These are phyloP conservation scores for Rattus rattus DNA, from an alignment of 2,113 vertebrate species.

Conservation along the genomic window DNA sequence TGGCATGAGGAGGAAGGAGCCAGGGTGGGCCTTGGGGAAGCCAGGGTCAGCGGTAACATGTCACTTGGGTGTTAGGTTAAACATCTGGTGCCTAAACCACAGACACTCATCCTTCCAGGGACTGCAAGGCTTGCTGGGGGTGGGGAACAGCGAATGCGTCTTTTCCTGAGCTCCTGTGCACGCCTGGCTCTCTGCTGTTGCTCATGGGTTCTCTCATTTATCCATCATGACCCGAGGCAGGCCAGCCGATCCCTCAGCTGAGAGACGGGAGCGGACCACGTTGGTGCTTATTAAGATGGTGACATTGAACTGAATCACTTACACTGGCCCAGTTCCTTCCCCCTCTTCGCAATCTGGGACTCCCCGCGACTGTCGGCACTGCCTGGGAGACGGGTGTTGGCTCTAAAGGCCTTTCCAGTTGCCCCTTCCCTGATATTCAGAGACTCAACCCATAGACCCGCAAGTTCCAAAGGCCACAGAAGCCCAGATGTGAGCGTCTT, in stretches of 20 bases:
- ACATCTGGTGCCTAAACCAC: neutral
- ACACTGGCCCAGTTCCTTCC: neutral
- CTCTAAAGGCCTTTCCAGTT: neutral
- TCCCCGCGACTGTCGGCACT: neutral
- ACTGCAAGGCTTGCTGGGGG: neutral
- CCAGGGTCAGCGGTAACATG: neutral
- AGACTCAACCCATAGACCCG: neutral
- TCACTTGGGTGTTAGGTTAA: neutral
- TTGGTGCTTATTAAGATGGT: neutral
- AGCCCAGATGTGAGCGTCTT: neutral
- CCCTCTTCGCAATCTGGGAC: neutral
- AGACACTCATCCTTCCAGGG: neutral
- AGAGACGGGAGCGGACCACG: neutral
- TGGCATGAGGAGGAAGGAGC: neutral
- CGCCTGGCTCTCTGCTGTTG: neutral
- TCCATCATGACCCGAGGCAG: neutral
- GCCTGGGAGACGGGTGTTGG: neutral
- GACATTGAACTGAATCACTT: neutral
- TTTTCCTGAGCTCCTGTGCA: neutral
- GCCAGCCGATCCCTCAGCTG: neutral
- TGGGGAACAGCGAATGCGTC: neutral
- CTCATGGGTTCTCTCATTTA: neutral
- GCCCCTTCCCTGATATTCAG: neutral
- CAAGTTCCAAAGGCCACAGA: neutral
- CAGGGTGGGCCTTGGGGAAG: neutral